phyloP scores from a whole-genome alignment of 1,140 invertebrate species.

The Pseudomyrmex gracilis region DNA sequence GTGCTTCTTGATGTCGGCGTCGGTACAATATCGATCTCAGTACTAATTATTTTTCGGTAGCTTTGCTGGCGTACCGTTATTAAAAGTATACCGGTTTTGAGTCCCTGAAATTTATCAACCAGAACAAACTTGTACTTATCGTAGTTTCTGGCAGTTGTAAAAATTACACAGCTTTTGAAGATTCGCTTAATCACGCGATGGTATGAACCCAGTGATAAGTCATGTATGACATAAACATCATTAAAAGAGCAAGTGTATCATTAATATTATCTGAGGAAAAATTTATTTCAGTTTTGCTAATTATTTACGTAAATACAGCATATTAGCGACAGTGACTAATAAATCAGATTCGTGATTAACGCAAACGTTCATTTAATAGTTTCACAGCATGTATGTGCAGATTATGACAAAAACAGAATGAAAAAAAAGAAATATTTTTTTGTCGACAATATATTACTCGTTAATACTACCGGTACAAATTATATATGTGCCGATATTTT shows the following conservation, averaged over 20 bases:
- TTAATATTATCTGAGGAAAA: constrained; percentile 43
- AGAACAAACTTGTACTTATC: background rate
- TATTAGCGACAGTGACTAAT: constrained; percentile 1
- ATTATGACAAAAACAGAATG: background rate
- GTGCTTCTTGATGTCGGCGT: too few species aligned
- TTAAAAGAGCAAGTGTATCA: constrained; percentile 36
- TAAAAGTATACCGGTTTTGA: too few species aligned
- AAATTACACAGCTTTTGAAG: constrained; percentile 47
- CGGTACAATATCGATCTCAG: too few species aligned
- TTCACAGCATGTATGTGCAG: background rate
- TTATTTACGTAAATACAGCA: constrained; percentile 11
- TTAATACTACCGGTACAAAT: background rate
- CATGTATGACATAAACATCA: constrained; percentile 34
- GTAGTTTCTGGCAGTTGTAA: background rate
- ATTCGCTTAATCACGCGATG: constrained; percentile 44
- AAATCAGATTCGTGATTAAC: constrained; percentile 17
- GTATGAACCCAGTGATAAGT: constrained; percentile 23
- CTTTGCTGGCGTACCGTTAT: too few species aligned
- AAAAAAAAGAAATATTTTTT: background rate
- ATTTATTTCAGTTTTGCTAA: constrained; percentile 31
- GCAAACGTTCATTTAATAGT: constrained; percentile 21
- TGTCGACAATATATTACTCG: background rate
- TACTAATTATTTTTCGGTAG: too few species aligned
- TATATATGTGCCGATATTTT: constrained; percentile 7
- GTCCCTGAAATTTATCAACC: too few species aligned